Evolutionary conservation across 2,888 invertebrate species (phyloP), one percentile per base, ranked within the genome.

Genomic region (Drosophila maculinotata): DNA sequence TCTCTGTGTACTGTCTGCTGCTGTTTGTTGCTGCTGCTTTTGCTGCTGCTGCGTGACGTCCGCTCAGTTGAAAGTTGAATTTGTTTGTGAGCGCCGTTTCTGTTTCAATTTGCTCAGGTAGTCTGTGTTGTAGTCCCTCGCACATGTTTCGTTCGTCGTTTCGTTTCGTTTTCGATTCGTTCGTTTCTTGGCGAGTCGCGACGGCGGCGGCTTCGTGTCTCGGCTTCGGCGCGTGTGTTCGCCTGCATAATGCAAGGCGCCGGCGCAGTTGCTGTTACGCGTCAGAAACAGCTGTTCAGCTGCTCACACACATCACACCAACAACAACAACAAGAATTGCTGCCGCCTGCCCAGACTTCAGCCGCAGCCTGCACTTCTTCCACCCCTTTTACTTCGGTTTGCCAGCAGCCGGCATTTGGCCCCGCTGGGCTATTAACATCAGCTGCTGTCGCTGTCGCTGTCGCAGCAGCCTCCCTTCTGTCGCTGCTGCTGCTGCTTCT

Each of bases 391-490:
- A 48, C 66, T 73, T 73, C 42, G 75, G 75, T 53, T 33, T 56
- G 60, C 62, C 68, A 71, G 77, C 80, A 86, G 84, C 80, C 80
- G 86, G 83, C 77, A 71, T 76, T 79, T 77, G 65, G 86, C 83
- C 86, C 85, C 80, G 79, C 77, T 76, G 86, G 87, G 88, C 88
- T 87, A 87, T 84, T 84, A 84, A 87, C 88, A 84, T 84, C 83
- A 84, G 88, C 83, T 84, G 76, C 76, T 75, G 76, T 53, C 44
- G 87, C 83, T 71, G 77, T 57, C 45, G 63, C 64, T 35, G 64
- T 49, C 64, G 66, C 67, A 59, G 67, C 72, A 57, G 69, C 63
- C 67, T 64, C 68, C 59, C 54, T 58, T 20, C 25, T 30, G 12
- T 26, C 2, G n/a, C n/a, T n/a, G n/a, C 44, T 51, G 38, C 47